Percentiles rank a stretch among this genome's conserved stretches.
Conservation (phyloP, 2,888 invertebrate genomes). For the Macrophya annulata region DNA sequence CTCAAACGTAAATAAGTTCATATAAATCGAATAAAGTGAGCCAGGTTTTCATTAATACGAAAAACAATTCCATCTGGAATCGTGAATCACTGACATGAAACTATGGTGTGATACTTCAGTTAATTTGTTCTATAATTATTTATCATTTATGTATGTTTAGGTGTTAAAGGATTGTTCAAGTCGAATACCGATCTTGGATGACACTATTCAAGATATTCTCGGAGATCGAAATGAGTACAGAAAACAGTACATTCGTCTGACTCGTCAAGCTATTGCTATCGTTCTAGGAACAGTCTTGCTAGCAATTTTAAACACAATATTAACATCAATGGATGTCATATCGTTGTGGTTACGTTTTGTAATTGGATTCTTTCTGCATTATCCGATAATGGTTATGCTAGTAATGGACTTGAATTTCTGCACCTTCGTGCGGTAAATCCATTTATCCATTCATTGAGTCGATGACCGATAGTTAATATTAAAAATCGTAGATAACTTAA, state of each 20-base stretch:
- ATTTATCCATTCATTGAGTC: background rate
- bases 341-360: too few species aligned
- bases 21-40: too few species aligned
- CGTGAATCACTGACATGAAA: background rate
- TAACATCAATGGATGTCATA: too few species aligned
- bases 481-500: too few species aligned
- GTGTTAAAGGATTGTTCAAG: background rate
- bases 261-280: background rate
- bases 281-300: too few species aligned
- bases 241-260: background rate
- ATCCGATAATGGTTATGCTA: conserved; percentile 14
- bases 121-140: background rate
- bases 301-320: too few species aligned
- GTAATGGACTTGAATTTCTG: background rate
- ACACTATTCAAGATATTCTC: background rate
- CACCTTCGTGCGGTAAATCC: background rate
- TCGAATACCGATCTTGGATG: background rate
- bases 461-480: too few species aligned
- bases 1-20: too few species aligned
- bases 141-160: background rate
- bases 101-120: too few species aligned
- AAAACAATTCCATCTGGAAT: background rate
- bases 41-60: too few species aligned
- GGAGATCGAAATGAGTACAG: background rate
- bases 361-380: too few species aligned